Percentiles rank a stretch among this genome's conserved stretches.
Conservation (phyloP, 2,113 vertebrate genomes). For the Anthoscopus minutus region DNA sequence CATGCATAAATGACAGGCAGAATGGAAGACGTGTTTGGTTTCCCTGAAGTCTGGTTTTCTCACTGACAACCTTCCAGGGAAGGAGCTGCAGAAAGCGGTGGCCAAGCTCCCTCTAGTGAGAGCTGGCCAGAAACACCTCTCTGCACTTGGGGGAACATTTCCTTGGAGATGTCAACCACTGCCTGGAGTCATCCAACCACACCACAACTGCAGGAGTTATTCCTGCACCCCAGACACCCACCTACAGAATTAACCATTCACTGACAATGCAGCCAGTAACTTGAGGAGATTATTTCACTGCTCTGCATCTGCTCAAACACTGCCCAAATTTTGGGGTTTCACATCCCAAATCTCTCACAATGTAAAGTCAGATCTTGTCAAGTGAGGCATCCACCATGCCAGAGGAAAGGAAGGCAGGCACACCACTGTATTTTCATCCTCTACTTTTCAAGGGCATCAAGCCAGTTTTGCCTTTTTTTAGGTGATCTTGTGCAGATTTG, state of each 20-base stretch:
- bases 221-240: neutral
- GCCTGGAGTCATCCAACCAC: neutral
- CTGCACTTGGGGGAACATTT: neutral
- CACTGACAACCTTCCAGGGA: neutral
- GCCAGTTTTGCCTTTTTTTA: neutral
- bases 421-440: neutral
- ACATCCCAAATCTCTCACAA: neutral
- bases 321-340: neutral
- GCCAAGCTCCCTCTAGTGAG: conserved; percentile 29
- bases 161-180: neutral
- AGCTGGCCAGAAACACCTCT: neutral
- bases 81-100: neutral
- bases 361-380: neutral
- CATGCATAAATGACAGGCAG: neutral
- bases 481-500: neutral
- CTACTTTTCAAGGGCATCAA: neutral
- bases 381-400: neutral
- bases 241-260: neutral
- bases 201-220: neutral
- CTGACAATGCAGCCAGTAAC: neutral
- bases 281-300: neutral
- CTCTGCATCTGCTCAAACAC: neutral
- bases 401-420: neutral
- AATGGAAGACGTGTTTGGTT: neutral
- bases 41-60: neutral